Conservation (phyloP, 1,140 invertebrate species). For the Tetranychus urticae region DNA sequence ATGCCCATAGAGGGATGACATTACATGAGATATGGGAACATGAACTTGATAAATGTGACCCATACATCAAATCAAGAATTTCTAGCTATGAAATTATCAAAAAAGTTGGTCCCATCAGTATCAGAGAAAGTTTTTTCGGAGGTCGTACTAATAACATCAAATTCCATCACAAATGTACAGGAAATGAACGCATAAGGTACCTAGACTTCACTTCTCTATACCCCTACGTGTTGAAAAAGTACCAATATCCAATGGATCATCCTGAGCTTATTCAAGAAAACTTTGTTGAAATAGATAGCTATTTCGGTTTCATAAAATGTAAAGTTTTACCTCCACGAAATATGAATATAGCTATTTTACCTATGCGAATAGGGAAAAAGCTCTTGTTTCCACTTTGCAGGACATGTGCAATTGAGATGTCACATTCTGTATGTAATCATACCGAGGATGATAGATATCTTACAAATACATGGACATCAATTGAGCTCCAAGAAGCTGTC, state of each 20-base stretch:
- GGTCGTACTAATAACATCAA: conserved; percentile 17
- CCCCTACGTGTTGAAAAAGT: background rate
- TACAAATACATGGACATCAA: conserved; percentile 19
- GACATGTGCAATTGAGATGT: conserved; percentile 7
- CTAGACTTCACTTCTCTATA: conserved; percentile 12
- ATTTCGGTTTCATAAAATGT: conserved; percentile 15
- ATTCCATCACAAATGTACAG: conserved; percentile 12
- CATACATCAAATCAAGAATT: background rate
- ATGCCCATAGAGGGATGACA: background rate
- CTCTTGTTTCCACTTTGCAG: conserved; percentile 13
- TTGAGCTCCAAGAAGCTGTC: conserved; percentile 20
- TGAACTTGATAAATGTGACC: background rate
- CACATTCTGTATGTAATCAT: conserved; percentile 13
- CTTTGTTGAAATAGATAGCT: conserved; percentile 7
- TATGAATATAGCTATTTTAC: conserved; percentile 11
- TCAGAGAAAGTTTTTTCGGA: conserved; percentile 18
- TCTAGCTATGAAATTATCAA: background rate
- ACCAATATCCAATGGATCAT: conserved; percentile 10
- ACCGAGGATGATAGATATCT: conserved; percentile 15
- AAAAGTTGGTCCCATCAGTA: background rate
- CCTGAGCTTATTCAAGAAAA: conserved; percentile 17
- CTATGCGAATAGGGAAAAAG: conserved; percentile 3
- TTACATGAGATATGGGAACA: background rate
- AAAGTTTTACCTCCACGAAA: conserved; percentile 9
- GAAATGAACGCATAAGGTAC: conserved; percentile 17